Evolutionary conservation across 2,797 vertebrate species (phyloP).

Genomic region (Chaenodraco wilsoni): DNA sequence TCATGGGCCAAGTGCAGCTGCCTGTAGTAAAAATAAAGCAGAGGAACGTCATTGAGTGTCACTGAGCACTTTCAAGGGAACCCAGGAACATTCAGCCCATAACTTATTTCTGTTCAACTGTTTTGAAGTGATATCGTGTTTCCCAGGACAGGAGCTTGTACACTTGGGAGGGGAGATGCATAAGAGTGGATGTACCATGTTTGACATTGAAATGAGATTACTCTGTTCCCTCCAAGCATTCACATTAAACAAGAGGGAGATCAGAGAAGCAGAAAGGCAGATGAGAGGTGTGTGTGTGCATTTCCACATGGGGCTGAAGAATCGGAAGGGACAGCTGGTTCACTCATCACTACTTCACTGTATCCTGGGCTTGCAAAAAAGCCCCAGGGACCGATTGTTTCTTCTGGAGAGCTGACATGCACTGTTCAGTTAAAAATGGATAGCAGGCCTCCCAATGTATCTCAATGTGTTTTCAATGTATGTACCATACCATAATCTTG

Average conservation of each 20-base stretch:
- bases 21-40: constrained; percentile 58
- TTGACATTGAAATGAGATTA: constrained; percentile 75
- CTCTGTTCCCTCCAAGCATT: constrained; percentile 60
- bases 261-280: constrained; percentile 62
- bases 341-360: constrained; percentile 68
- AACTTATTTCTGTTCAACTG: constrained; percentile 67
- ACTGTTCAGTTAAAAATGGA: constrained; percentile 44
- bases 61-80: constrained; percentile 60
- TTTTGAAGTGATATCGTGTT: constrained; percentile 75
- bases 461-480: constrained; percentile 26
- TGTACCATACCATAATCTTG: not conserved
- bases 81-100: constrained; percentile 53
- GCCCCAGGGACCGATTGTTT: constrained; percentile 46
- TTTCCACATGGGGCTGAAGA: constrained; percentile 60
- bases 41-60: constrained; percentile 49
- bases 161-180: constrained; percentile 51
- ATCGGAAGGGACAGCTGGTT: constrained; percentile 73
- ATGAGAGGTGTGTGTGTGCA: constrained; percentile 57
- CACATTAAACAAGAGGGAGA: constrained; percentile 68
- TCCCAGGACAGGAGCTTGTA: constrained; percentile 63
- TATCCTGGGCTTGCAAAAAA: constrained; percentile 43
- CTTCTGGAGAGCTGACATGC: constrained; percentile 30
- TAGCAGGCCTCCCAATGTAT: constrained; percentile 1
- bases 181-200: constrained; percentile 57
- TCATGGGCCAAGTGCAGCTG: constrained; percentile 56